Base-by-base conservation (phyloP, 2,797 vertebrate species). In the Scolopax bukidnonensis region DNA sequence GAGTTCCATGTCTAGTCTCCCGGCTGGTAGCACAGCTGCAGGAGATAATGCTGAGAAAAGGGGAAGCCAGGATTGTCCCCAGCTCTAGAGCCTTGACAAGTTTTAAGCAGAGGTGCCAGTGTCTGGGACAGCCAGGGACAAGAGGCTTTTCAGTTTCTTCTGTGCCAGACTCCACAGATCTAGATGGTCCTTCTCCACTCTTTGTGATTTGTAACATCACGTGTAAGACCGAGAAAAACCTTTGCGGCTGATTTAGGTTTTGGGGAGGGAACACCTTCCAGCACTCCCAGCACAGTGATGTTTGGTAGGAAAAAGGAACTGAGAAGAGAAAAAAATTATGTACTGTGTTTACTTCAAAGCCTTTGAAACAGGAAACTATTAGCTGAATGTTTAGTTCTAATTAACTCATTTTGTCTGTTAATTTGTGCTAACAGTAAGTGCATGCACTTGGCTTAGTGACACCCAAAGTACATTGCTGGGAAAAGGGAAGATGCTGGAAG, bases 341-440 rank as follows among this genome's bases (percentile, higher is more conserved):
- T 56, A 9, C 25, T 56, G 19, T 8, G 4, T 86, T 88, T 78
- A 28, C 83, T 82, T 95, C 77, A 88, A 88, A 90, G 91, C 33
- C 10, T 60, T 84, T 38, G 47, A 48, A 89, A 84, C 16, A 48
- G 87, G 89, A 95, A 94, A 71, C 83, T 95, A 95, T 95, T 96
- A 94, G 85, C 69, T 87, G 45, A 82, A 81, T 50, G 85, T 56
- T 90, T 67, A 63, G 70, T 70, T 84, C 89, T 91, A 95, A 93
- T 93, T 93, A 91, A 84, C 80, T 67, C 13, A 50, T 87, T 87
- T 67, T 87, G 47, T 18, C 43, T 69, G 40, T 57, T 85, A 78
- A 71, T 86, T 93, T 95, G 54, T 63, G 51, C 73, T 90, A 68
- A 4, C 6, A 85, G 73, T 47, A 47, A 89, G 71, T 45, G 16